These are phyloP conservation scores for Cantharis nigra DNA, from an alignment of 2,888 invertebrate species.

Conservation along the genomic window DNA sequence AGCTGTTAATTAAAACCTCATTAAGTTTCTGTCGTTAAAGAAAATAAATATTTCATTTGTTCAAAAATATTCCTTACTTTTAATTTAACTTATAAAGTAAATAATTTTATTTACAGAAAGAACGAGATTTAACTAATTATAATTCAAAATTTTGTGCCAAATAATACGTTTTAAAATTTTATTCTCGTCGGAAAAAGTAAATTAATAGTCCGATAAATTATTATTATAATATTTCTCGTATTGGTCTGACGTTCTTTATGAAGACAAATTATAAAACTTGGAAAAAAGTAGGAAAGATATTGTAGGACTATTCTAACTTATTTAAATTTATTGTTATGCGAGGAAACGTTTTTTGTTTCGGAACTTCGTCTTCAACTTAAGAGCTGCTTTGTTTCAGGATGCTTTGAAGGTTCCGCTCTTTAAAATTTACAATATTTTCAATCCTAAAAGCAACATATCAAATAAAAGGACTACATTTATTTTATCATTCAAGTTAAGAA, in stretches of 20 bases:
- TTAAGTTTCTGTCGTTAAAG: not conserved
- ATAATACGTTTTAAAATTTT: not conserved
- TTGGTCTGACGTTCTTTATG: slow-evolving; percentile 29
- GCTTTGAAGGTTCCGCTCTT: not conserved
- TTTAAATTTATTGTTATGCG: slow-evolving; percentile 36
- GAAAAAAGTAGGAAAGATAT: slow-evolving; percentile 27
- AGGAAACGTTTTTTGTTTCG: slow-evolving; percentile 29
- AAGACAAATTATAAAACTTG: slow-evolving; percentile 35
- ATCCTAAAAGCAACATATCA: not conserved
- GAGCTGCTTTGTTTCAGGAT: slow-evolving; percentile 2
- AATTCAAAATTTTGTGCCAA: not conserved
- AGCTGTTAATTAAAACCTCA: not conserved
- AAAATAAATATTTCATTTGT: not conserved
- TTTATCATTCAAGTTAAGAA: not conserved
- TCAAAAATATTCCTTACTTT: not conserved
- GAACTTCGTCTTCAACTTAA: slow-evolving; percentile 16
- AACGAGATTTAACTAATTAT: not conserved
- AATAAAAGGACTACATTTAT: not conserved
- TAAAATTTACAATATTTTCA: slow-evolving; percentile 1
- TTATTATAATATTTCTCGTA: slow-evolving; percentile 29
- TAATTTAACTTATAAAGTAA: not conserved
- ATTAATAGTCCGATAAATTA: slow-evolving; percentile 32
- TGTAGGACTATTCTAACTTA: slow-evolving; percentile 31
- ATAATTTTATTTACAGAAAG: not conserved
- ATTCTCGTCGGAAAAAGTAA: slow-evolving; percentile 7